phyloP scores from a whole-genome alignment of 2,888 invertebrate species.

The Chrysolina americana region DNA sequence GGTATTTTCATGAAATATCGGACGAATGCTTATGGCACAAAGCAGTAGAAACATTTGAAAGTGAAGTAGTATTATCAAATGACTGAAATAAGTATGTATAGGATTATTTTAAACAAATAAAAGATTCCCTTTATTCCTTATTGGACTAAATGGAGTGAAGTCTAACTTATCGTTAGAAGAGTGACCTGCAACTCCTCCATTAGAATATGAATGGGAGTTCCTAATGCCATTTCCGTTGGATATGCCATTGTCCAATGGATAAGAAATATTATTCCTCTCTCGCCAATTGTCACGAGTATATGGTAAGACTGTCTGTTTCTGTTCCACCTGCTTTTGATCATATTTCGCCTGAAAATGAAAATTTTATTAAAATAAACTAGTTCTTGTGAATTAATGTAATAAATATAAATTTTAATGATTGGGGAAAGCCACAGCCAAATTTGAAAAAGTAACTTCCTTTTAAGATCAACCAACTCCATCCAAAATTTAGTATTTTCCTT shows the following conservation, averaged over 20 bases:
- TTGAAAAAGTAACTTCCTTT: too few relatives aligned
- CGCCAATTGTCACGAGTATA: constrained; percentile 68
- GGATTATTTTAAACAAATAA: constrained; percentile 58
- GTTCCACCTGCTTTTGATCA: constrained; percentile 74
- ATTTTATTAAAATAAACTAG: background rate
- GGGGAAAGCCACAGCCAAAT: too few relatives aligned
- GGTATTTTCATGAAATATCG: too few relatives aligned
- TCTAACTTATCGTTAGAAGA: constrained; percentile 61
- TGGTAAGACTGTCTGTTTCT: constrained; percentile 73
- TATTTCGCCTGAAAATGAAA: constrained; percentile 77
- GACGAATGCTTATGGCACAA: too few relatives aligned
- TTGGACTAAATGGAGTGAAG: constrained; percentile 59
- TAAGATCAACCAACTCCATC: too few relatives aligned
- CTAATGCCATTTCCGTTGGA: constrained; percentile 49
- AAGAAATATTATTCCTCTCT: constrained; percentile 74
- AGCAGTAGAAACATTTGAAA: too few relatives aligned
- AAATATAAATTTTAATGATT: too few relatives aligned
- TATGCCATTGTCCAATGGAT: constrained; percentile 67
- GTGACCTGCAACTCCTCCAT: constrained; percentile 53
- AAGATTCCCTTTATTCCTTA: constrained; percentile 63
- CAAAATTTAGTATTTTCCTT: too few relatives aligned
- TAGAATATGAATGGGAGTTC: constrained; percentile 50
- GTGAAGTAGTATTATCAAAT: too few relatives aligned
- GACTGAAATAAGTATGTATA: background rate
- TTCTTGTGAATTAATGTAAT: too few relatives aligned